Evolutionary conservation across 2,888 invertebrate genomes (phyloP).

Genomic region (Caenorhabditis sp.): DNA sequence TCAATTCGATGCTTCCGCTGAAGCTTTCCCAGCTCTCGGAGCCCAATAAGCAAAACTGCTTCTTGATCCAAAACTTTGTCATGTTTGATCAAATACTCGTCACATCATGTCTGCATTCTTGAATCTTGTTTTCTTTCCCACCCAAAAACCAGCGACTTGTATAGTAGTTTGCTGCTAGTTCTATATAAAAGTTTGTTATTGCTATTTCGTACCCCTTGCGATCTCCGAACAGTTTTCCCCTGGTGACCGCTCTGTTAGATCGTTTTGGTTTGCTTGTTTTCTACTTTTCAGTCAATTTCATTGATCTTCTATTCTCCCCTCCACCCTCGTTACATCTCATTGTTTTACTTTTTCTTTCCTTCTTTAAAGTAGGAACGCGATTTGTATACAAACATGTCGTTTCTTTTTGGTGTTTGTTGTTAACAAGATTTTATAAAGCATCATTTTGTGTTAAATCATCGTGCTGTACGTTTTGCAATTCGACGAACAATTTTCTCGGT

Average conservation of each 20-base stretch:
- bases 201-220: slow-evolving; percentile 38
- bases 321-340: slow-evolving; percentile 23
- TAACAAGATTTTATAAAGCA: slow-evolving; percentile 49
- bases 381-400: slow-evolving; percentile 29
- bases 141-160: slow-evolving; percentile 9
- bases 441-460: slow-evolving; percentile 31
- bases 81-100: slow-evolving; percentile 10
- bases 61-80: slow-evolving; percentile 20
- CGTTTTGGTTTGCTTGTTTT: slow-evolving; percentile 42
- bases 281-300: slow-evolving; percentile 24
- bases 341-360: slow-evolving; percentile 17
- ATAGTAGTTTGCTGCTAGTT: slow-evolving; percentile 16
- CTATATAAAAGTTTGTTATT: slow-evolving; percentile 36
- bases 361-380: slow-evolving; percentile 28
- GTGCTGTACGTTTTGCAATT: slow-evolving; percentile 31
- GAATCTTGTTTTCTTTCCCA: slow-evolving; percentile 23
- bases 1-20: slow-evolving; percentile 57
- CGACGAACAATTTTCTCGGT: neutral
- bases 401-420: slow-evolving; percentile 42
- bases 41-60: slow-evolving; percentile 41
- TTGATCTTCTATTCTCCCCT: slow-evolving; percentile 28
- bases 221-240: slow-evolving; percentile 21
- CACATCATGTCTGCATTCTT: slow-evolving; percentile 28
- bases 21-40: slow-evolving; percentile 66
- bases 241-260: slow-evolving; percentile 27